Evolutionary conservation across 2,113 vertebrate species (phyloP), one percentile per base, ranked within the genome.

Genomic region (Pterocles gutturalis): DNA sequence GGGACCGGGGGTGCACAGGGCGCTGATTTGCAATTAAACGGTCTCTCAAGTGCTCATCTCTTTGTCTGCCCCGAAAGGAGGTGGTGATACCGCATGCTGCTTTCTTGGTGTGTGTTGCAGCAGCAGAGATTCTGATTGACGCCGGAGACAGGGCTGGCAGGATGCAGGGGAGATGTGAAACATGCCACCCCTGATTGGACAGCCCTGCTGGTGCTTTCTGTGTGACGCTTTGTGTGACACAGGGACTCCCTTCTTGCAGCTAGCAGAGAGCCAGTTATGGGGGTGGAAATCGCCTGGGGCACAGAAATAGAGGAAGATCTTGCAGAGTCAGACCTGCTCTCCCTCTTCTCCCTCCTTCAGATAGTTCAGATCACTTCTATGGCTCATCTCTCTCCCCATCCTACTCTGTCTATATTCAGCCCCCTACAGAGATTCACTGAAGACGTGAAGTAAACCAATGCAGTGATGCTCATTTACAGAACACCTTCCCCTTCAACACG

Each of bases 1-100:
- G 0, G 1, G 45, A 2, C 62, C 17, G 13, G 0, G 46, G 87
- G 25, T 6, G 48, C 57, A 0, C 65, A 0, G 58, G 65, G 25
- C 29, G 11, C 51, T 1, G 61, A 1, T 34, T 31, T 11, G 90
- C 82, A 0, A 15, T 34, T 17, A 7, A n/a, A 13, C 1, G 81
- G 58, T 1, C 41, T 33, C 66, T 1, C 8, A 5, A 4, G 87
- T 0, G 46, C 66, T 61, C 33, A 3, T 17, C 66, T 48, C 55
- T 90, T 9, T 1, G 20, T 3, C n/a, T 19, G 70, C 48, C 67
- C 73, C 48, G 19, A 17, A 5, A 4, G 38, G 45, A 73, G 64
- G 38, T 1, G 48, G 15, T 5, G 66, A 6, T 45, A 34, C 87
- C 7, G 65, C 78, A 3, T 49, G 25, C 46, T 61, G 28, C 13